phyloP scores from a whole-genome alignment of 2,797 vertebrate species.

The Diplodus puntazzo region DNA sequence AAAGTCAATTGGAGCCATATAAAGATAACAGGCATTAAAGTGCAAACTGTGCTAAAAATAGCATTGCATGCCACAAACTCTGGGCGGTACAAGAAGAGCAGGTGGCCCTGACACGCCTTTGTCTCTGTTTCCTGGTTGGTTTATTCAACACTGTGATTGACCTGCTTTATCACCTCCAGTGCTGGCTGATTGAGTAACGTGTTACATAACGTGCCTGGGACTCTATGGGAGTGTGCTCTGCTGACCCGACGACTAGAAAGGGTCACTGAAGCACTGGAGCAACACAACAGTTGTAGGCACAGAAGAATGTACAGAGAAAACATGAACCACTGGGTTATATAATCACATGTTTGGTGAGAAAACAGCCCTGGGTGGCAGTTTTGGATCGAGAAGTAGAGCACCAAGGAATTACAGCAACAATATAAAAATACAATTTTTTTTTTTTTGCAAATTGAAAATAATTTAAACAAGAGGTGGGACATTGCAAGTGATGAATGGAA shows the following conservation, averaged over 20 bases:
- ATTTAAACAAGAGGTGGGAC: background rate
- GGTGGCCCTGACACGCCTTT: conserved; percentile 33
- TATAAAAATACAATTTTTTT: too few relatives aligned
- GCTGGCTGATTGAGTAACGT: conserved; percentile 70
- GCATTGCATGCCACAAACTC: background rate
- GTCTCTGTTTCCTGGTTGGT: conserved; percentile 28
- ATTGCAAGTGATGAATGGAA: background rate
- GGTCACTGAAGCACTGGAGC: conserved; percentile 63
- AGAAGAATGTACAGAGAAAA: conserved; percentile 5
- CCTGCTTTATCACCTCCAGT: conserved; percentile 67
- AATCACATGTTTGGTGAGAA: conserved; percentile 20
- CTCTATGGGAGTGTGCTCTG: conserved; percentile 42
- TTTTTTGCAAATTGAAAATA: background rate
- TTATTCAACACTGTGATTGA: conserved; percentile 41
- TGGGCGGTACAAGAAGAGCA: conserved; percentile 1
- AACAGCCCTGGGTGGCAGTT: background rate
- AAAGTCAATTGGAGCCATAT: background rate
- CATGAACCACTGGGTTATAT: background rate
- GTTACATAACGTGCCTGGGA: conserved; percentile 71
- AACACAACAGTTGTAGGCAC: conserved; percentile 13
- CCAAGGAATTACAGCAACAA: background rate
- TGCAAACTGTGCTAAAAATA: background rate
- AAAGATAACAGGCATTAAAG: background rate
- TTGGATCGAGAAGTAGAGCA: background rate
- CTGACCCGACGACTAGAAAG: conserved; percentile 38